Evolutionary conservation across 2,113 vertebrate species (phyloP).

Genomic region (Carassius auratus): DNA sequence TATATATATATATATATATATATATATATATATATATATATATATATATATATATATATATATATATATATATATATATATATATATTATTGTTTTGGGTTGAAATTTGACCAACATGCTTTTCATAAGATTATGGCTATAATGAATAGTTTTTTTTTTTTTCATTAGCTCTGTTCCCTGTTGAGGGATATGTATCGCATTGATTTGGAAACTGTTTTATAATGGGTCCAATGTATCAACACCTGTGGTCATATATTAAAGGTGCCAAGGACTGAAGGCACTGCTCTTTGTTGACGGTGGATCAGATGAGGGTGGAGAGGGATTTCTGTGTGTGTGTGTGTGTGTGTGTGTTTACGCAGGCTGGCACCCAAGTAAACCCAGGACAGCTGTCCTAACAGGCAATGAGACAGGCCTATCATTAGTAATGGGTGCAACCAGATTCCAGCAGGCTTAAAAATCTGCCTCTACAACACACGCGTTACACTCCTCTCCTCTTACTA

Average conservation of each 20-base stretch:
- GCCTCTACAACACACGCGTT: conserved; percentile 36
- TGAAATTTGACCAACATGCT: neutral
- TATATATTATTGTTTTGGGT: neutral
- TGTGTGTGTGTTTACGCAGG: conserved; percentile 47
- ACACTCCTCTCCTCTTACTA: conserved; percentile 28
- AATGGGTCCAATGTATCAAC: neutral
- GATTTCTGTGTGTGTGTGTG: conserved; percentile 22
- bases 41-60: too few species aligned
- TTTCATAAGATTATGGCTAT: neutral
- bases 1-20: too few species aligned
- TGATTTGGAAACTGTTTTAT: neutral
- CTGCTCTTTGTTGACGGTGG: conserved; percentile 43
- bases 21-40: too few species aligned
- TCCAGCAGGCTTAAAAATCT: conserved; percentile 59
- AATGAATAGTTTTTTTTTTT: neutral
- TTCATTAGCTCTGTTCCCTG: neutral
- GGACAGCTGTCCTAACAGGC: conserved; percentile 62
- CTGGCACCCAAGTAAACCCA: conserved; percentile 53
- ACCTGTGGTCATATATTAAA: conserved; percentile 13
- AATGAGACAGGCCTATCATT: conserved; percentile 57
- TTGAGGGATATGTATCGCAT: neutral
- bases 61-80: neutral
- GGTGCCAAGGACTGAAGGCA: neutral
- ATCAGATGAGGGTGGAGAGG: conserved; percentile 41
- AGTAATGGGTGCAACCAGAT: conserved; percentile 56